Evolutionary conservation across 92 coral and sea anemone species (phyloP).

Genomic region (Desmophyllum pertusum): DNA sequence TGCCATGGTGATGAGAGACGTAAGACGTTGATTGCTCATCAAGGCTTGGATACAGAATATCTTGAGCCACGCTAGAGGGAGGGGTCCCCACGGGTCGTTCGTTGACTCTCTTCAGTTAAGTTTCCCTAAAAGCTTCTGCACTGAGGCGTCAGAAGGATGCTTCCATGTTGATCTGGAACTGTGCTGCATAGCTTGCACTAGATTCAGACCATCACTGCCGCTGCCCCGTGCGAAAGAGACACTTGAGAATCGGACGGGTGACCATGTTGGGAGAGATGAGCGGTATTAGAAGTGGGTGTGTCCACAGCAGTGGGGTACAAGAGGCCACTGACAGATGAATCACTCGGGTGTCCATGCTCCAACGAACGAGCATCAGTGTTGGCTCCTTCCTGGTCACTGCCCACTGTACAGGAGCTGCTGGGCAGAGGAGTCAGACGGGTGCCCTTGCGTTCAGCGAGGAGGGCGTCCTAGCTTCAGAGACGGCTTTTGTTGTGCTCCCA

Average conservation of each 20-base stretch:
- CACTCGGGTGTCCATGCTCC: constrained; percentile 53
- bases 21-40: constrained; percentile 17
- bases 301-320: constrained; percentile 33
- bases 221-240: constrained; percentile 19
- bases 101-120: constrained; percentile 56
- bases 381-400: neutral
- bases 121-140: constrained; percentile 73
- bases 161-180: constrained; percentile 75
- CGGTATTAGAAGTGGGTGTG: constrained; percentile 16
- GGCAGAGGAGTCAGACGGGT: constrained; percentile 72
- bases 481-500: constrained; percentile 9
- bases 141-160: constrained; percentile 77
- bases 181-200: constrained; percentile 45
- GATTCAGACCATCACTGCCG: neutral
- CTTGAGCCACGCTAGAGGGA: constrained; percentile 77
- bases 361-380: neutral
- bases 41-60: constrained; percentile 62
- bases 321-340: constrained; percentile 44
- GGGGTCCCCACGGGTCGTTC: constrained; percentile 70
- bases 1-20: constrained; percentile 43
- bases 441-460: constrained; percentile 41
- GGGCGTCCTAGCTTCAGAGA: constrained; percentile 7
- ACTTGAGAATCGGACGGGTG: constrained; percentile 75
- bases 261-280: constrained; percentile 42
- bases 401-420: constrained; percentile 60